Evolutionary conservation across 2,888 invertebrate genomes (phyloP).

Genomic region (Eupithecia exiguata): DNA sequence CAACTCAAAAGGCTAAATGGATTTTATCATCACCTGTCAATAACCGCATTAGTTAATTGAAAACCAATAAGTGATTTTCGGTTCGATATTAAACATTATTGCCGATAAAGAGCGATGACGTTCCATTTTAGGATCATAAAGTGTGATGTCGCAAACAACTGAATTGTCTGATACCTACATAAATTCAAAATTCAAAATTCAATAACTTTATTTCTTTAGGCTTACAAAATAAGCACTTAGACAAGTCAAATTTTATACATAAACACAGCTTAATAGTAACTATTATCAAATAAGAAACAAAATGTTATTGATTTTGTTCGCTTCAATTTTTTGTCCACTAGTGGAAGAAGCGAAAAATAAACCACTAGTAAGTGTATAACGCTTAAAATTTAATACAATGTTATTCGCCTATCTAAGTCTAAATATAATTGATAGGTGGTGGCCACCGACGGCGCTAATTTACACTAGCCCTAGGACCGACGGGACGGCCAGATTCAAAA

Average conservation of each 20-base stretch:
- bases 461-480: conserved; percentile 56
- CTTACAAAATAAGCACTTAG: no score
- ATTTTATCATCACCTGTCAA: conserved; percentile 35
- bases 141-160: conserved; percentile 59
- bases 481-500: conserved; percentile 61
- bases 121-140: conserved; percentile 49
- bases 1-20: conserved; percentile 23
- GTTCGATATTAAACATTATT: conserved; percentile 15
- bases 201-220: no score
- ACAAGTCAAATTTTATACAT: no score
- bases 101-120: conserved; percentile 42
- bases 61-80: conserved; percentile 30
- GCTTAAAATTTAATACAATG: no score
- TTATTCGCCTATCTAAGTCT: no score
- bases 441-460: conserved; percentile 65
- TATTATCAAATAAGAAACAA: no score
- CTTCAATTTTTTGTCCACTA: no score
- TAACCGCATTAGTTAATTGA: conserved; percentile 19
- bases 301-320: no score
- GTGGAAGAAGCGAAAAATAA: no score
- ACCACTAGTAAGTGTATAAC: no score
- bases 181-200: no score
- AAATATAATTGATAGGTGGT: conserved; percentile 63
- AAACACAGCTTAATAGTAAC: no score
- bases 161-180: conserved; percentile 65